Evolutionary conservation across 2,113 vertebrate genomes (phyloP), one percentile per base, ranked within the genome.

Genomic region (Nothocercus nigrocapillus): DNA sequence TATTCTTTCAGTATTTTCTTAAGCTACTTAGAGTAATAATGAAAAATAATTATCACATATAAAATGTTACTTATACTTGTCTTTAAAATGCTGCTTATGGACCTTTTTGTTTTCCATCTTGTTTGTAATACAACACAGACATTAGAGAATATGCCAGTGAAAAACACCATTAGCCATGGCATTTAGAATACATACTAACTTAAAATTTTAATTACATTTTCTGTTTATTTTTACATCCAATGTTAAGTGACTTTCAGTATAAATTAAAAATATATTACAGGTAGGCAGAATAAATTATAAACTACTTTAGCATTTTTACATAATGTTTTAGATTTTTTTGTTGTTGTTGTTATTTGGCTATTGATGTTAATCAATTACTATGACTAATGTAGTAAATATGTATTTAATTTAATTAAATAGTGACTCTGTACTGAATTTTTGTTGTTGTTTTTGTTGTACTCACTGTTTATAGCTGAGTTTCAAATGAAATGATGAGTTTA

Each of bases 111-210:
- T 38, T 73, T 87, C 19, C 27, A 6, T 40, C 6, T 2, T 30
- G 18, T 83, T 64, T 88, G 30, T 32, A 36, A 36, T 59, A 28
- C 13, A 53, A 27, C 12, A 66, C 36, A 75, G 28, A 61, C 14
- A 64, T 75, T 72, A 89, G 11, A 80, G 27, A 11, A 64, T 28
- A 13, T 42, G 8, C n/a, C 56, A 72, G 47, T 67, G 30, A 68
- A 0, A 12, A 62, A 17, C 0, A 1, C 6, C 8, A 80, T 49
- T 74, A 75, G 7, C 54, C 47, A 9, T 59, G 34, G 28, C 21
- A 47, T 73, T 85, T 84, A 36, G 25, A 51, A 79, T 34, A 4
- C 62, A 42, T 40, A 42, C 24, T 38, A 6, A 30, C 7, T 82
- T 82, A 47, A 76, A 85, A 86, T 42, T 59, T 2, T 63, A 49